Percentiles rank a stretch among this genome's conserved stretches.
These are phyloP conservation scores for Bufotes viridis DNA, from an alignment of 2,797 vertebrate species.

Conservation along the genomic window DNA sequence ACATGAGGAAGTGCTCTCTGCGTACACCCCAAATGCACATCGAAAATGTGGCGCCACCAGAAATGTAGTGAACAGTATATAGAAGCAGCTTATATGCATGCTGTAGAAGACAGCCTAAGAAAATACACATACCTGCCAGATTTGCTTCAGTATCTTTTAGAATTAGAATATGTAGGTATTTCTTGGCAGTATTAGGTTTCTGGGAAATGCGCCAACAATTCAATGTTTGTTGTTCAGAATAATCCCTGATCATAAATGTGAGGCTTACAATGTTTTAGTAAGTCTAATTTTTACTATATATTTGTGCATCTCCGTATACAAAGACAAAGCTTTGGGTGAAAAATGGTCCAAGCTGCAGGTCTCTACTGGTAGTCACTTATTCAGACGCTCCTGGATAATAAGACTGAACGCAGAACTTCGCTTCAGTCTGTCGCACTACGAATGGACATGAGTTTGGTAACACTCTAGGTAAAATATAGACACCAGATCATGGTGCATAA, in stretches of 20 bases:
- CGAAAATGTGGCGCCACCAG: neutral
- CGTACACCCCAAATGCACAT: neutral
- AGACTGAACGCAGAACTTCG: constrained; percentile 1
- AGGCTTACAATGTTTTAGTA: constrained; percentile 26
- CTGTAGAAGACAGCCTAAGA: neutral
- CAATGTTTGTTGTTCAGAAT: constrained; percentile 34
- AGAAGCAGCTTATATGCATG: neutral
- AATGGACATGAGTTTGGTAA: neutral
- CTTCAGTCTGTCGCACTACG: neutral
- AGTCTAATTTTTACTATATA: constrained; percentile 21
- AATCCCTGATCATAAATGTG: constrained; percentile 46
- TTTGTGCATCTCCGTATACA: constrained; percentile 19
- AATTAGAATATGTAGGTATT: constrained; percentile 25
- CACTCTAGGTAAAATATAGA: neutral
- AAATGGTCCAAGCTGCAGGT: neutral
- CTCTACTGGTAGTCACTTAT: constrained; percentile 3
- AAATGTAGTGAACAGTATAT: neutral
- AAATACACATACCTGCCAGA: constrained; percentile 24
- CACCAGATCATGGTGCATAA: no score
- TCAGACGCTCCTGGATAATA: neutral
- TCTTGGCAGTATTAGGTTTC: constrained; percentile 35
- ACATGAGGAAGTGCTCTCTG: neutral
- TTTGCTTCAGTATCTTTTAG: constrained; percentile 13
- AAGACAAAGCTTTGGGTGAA: constrained; percentile 8
- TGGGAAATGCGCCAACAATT: constrained; percentile 41